Conservation (phyloP, 1,140 invertebrate species). For the Drosophila tristis region DNA sequence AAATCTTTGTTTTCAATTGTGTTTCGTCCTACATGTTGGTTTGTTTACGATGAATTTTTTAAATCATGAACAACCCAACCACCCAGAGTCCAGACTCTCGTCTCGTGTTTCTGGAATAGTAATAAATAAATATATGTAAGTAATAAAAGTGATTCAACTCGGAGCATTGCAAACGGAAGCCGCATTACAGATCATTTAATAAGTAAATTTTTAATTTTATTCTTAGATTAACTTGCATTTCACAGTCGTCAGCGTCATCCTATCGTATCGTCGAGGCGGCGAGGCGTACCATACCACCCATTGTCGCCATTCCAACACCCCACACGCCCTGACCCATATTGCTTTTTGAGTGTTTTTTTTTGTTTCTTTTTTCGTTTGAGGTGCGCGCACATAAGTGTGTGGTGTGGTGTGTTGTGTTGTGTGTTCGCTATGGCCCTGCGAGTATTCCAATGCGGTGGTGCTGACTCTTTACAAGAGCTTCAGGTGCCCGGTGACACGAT, state of each 20-base stretch:
- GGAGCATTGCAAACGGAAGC: constrained; percentile 33
- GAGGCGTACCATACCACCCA: constrained; percentile 2
- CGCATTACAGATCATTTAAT: constrained; percentile 56
- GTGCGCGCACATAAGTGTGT: constrained; percentile 1
- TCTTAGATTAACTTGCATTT: constrained; percentile 59
- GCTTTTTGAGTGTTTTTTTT: constrained; percentile 40
- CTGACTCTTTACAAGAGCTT: constrained; percentile 89
- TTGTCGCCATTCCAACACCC: constrained; percentile 17
- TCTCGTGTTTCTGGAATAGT: no score
- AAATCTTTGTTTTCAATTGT: no score
- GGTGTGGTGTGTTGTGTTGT: constrained; percentile 5
- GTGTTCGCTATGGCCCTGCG: constrained; percentile 26
- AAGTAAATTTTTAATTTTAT: constrained; percentile 51
- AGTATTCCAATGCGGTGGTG: constrained; percentile 3
- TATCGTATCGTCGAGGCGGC: constrained; percentile 3
- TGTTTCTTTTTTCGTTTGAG: neutral
- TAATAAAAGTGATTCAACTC: constrained; percentile 18
- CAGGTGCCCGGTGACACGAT: constrained; percentile 94
- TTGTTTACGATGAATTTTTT: no score
- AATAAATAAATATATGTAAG: no score
- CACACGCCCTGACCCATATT: constrained; percentile 44
- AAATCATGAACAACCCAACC: no score
- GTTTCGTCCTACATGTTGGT: no score
- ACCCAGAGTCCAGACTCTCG: no score
- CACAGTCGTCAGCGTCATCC: constrained; percentile 41